These are phyloP conservation scores for Peromyscus nudipes DNA, from an alignment of 2,797 vertebrate genomes.

Conservation along the genomic window DNA sequence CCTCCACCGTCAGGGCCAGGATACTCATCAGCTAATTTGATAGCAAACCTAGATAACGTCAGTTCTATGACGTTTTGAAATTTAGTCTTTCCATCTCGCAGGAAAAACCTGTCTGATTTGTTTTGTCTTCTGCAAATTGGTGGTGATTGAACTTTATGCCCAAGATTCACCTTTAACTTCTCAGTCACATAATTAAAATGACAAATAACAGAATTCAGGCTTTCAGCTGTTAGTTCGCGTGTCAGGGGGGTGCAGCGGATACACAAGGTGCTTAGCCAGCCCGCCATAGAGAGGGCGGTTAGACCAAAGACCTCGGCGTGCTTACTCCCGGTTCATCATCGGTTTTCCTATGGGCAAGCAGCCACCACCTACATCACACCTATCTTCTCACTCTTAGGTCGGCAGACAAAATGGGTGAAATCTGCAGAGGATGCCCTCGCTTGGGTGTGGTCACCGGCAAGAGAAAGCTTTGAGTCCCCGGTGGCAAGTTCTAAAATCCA, in stretches of 20 bases:
- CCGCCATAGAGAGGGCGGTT: background rate
- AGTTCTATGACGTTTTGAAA: background rate
- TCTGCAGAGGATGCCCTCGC: slow-evolving; percentile 34
- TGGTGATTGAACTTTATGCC: background rate
- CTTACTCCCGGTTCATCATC: slow-evolving; percentile 36
- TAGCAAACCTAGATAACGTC: background rate
- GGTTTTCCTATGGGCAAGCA: slow-evolving; percentile 24
- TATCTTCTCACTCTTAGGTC: slow-evolving; percentile 40
- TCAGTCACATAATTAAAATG: background rate
- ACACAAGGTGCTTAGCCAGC: background rate
- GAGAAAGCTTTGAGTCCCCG: background rate
- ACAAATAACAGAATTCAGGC: background rate
- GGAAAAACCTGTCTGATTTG: slow-evolving; percentile 23
- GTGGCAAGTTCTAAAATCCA: background rate
- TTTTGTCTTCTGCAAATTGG: background rate
- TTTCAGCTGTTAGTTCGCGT: background rate
- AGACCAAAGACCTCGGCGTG: background rate
- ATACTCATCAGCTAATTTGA: background rate
- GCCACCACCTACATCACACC: slow-evolving; percentile 29
- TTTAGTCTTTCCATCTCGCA: background rate
- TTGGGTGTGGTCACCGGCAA: slow-evolving; percentile 79
- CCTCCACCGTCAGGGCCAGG: background rate
- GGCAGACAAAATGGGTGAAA: slow-evolving; percentile 67
- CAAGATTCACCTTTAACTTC: slow-evolving; percentile 46
- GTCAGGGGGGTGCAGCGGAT: background rate